Evolutionary conservation across 2,113 vertebrate species (phyloP), one percentile per base, ranked within the genome.

Genomic region (Crotalus tigris): DNA sequence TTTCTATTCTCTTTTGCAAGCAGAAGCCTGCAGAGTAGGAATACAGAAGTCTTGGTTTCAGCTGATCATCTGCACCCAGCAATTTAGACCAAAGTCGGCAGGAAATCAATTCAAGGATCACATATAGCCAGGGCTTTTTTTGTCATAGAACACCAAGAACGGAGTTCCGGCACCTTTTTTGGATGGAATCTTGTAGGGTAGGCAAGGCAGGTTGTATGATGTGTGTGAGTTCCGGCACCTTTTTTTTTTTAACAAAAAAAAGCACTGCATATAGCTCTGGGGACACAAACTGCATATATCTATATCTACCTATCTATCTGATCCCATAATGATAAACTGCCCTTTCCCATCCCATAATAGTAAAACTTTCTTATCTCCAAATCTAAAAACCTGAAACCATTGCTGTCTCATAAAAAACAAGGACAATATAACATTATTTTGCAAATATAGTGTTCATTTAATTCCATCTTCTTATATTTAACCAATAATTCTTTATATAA

Each of bases 401-500:
- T 81, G 75, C 75, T 81, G 8, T 81, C 75, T 81, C 33, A 44
- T 81, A 81, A 81, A 44, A 81, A 15, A 39, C 4, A 39, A 93
- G 44, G 89, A 49, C 87, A 87, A 93, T 29, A 10, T 58, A 58
- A 91, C 58, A 57, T 10, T 46, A 81, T 57, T 58, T 91, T 91
- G 21, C 8, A 58, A 44, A 58, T 85, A 11, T 21, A 86, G 39
- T 49, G 26, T 24, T 11, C 75, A 2, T 53, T 46, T 3, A 89
- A 9, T 54, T 96, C 96, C 93, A 91, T 69, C 89, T 92, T 87
- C 26, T 95, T 94, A 81, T 92, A 89, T 94, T 91, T 94, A 95
- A 87, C 3, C 88, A 1, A 87, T 26, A 94, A 9, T 85, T 94
- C 96, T 96, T 95, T 85, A 92, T 46, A 88, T 93, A 92, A 94